Percentiles rank a stretch among this genome's conserved stretches.
phyloP scores from a whole-genome alignment of 2,113 vertebrate species.

The Vidua macroura region DNA sequence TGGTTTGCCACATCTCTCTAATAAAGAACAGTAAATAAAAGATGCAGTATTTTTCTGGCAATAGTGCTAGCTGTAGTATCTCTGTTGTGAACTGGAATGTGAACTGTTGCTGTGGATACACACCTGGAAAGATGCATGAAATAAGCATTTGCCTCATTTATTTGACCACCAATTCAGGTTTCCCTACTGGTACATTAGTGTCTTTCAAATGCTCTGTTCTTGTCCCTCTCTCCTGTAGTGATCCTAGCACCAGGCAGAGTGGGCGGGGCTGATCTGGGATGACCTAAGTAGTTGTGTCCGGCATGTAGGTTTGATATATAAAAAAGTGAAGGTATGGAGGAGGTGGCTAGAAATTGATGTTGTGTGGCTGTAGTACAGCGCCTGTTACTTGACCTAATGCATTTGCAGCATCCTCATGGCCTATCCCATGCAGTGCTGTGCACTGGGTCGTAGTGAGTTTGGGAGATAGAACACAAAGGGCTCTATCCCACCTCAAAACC shows the following conservation, averaged over 20 bases:
- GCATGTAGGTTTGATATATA: neutral
- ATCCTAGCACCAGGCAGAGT: neutral
- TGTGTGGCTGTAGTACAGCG: neutral
- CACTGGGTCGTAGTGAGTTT: neutral
- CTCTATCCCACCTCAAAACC: neutral
- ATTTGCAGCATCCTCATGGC: neutral
- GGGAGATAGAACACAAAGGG: neutral
- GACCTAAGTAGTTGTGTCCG: neutral
- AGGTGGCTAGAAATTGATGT: neutral
- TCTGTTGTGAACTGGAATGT: neutral
- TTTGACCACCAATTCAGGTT: neutral
- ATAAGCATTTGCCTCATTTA: neutral
- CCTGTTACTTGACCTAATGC: neutral
- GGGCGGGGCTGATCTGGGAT: neutral
- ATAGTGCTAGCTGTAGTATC: neutral
- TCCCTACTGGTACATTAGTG: neutral
- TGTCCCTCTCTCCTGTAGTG: neutral
- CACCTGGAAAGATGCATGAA: neutral
- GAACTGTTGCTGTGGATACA: neutral
- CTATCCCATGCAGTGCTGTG: accelerated
- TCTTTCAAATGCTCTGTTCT: neutral
- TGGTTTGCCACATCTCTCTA: neutral
- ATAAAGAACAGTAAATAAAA: neutral
- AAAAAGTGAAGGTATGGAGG: neutral
- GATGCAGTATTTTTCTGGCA: neutral